These are phyloP conservation scores for Archegozetes longisetosus DNA, from an alignment of 1,140 invertebrate genomes.

Conservation along the genomic window DNA sequence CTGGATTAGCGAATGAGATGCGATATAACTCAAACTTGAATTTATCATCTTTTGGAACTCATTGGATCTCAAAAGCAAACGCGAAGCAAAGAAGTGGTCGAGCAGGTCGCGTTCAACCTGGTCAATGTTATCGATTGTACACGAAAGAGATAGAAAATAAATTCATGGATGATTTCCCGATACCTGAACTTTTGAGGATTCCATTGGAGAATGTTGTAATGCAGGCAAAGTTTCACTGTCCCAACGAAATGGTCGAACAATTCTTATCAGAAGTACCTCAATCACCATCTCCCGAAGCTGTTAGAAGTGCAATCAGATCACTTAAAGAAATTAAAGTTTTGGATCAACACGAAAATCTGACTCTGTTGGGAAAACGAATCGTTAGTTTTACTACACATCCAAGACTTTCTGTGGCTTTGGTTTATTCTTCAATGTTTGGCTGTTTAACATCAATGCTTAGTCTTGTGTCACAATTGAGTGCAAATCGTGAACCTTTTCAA, in stretches of 20 bases:
- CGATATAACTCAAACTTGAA: slow-evolving; percentile 88
- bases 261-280: slow-evolving; percentile 39
- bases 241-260: slow-evolving; percentile 26
- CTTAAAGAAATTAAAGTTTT: slow-evolving; percentile 38
- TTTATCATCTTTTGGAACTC: slow-evolving; percentile 46
- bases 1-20: slow-evolving; percentile 84
- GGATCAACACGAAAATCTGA: slow-evolving; percentile 38
- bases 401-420: slow-evolving; percentile 36
- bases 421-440: slow-evolving; percentile 35
- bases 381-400: slow-evolving; percentile 36
- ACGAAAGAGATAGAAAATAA: slow-evolving; percentile 66
- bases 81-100: slow-evolving; percentile 92
- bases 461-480: neutral
- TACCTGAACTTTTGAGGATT: slow-evolving; percentile 79
- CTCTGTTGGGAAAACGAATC: slow-evolving; percentile 37
- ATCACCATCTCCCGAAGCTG: slow-evolving; percentile 31
- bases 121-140: slow-evolving; percentile 66
- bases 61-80: slow-evolving; percentile 92
- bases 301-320: slow-evolving; percentile 35
- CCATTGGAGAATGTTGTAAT: slow-evolving; percentile 55
- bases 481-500: slow-evolving; percentile 23
- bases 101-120: slow-evolving; percentile 53
- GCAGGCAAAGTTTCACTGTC: slow-evolving; percentile 3
- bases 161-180: slow-evolving; percentile 51
- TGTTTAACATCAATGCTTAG: slow-evolving; percentile 7